Evolutionary conservation across 1,140 invertebrate genomes (phyloP), one percentile per base, ranked within the genome.

Genomic region (Acromyrmex heyeri): DNA sequence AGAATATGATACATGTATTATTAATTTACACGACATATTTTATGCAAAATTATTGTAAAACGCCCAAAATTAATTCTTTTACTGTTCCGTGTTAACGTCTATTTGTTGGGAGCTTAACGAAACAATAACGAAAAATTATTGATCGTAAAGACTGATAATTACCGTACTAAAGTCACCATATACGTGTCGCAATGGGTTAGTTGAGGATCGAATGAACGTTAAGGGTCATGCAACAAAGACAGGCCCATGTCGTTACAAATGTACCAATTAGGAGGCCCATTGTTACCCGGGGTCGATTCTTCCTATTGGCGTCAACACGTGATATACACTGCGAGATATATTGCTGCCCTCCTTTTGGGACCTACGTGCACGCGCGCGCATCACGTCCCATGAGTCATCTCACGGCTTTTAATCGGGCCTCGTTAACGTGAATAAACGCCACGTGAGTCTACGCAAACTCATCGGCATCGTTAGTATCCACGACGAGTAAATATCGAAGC

Each of bases 251-350:
- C 64, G 59, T 73, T 38, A 73, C 87, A 30, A 86, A 89, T 78
- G 82, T 69, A 90, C 89, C 93, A 94, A 94, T 94, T 94, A 94
- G 89, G 91, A 91, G 88, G 73, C 88, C 91, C 90, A 94, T 93
- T 93, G 92, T 93, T 70, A 76, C 86, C 90, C 65, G 70, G 16
- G 21, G 61, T 16, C 53, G 44, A 30, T 64, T 90, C 82, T 86
- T 77, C 69, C 81, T 88, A 92, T 92, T 87, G 87, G 88, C 89
- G 91, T 91, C 92, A 88, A 92, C 34, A 55, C 65, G 34, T 82
- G 85, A 86, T 82, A 82, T 64, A 82, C 82, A 70, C 70, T 50
- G 67, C 73, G 21, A 44, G 55, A 78, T 78, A 77, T 50, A 78
- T 82, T 48, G 55, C 67, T 50, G 62, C 21, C 14, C 69, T 75